Evolutionary conservation across 2,888 invertebrate genomes (phyloP).

Genomic region (Tiliacea citrago): DNA sequence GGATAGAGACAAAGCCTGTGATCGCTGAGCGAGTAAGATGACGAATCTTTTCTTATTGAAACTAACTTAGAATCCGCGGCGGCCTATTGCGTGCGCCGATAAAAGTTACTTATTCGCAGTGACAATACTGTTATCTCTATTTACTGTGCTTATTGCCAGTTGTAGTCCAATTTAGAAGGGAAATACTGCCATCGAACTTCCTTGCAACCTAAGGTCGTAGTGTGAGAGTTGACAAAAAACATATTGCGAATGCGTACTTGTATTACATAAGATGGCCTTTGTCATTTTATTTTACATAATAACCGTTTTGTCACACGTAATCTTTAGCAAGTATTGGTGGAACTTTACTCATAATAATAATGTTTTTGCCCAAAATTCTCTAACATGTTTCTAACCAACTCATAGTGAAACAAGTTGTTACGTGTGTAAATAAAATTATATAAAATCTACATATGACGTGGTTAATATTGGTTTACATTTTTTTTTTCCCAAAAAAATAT

Average conservation of each 20-base stretch:
- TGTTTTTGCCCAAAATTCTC: slow-evolving; percentile 22
- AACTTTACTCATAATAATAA: slow-evolving; percentile 29
- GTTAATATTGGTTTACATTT: neutral
- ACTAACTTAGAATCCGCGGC: neutral
- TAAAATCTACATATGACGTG: neutral
- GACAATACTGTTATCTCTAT: slow-evolving; percentile 30
- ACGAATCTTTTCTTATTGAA: neutral
- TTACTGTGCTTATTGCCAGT: slow-evolving; percentile 25
- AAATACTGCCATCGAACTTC: slow-evolving; percentile 57
- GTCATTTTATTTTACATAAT: slow-evolving; percentile 66
- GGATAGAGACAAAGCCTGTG: neutral
- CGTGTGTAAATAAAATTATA: slow-evolving; percentile 10
- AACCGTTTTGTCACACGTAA: slow-evolving; percentile 63
- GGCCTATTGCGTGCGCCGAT: neutral
- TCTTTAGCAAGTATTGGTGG: slow-evolving; percentile 53
- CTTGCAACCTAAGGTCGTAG: slow-evolving; percentile 52
- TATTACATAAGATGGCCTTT: slow-evolving; percentile 62
- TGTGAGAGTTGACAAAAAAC: slow-evolving; percentile 54
- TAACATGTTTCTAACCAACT: slow-evolving; percentile 9
- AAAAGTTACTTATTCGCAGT: slow-evolving; percentile 1
- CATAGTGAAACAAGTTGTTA: slow-evolving; percentile 5
- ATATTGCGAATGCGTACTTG: slow-evolving; percentile 44
- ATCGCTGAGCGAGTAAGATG: neutral
- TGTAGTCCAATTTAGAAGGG: slow-evolving; percentile 61
- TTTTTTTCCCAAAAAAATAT: neutral